Percentiles rank a stretch among this genome's conserved stretches.
phyloP scores from a whole-genome alignment of 1,140 invertebrate genomes.

The Drosophila asahinai region DNA sequence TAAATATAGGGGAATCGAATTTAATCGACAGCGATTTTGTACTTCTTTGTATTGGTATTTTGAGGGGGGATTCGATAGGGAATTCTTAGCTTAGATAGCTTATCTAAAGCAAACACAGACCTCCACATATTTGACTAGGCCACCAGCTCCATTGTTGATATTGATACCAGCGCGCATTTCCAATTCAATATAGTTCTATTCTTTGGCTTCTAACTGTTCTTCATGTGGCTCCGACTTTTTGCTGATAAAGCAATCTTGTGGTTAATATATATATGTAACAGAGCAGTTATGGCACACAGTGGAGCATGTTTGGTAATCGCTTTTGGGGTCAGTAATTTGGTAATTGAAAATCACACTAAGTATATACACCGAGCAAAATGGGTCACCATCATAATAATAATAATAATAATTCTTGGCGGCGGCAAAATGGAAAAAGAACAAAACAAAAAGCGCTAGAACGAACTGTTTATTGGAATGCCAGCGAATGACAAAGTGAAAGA shows the following conservation, averaged over 20 bases:
- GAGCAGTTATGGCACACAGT: conserved; percentile 27
- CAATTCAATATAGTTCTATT: conserved; percentile 34
- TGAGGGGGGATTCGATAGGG: neutral
- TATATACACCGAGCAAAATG: conserved; percentile 49
- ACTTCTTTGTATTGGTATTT: conserved; percentile 36
- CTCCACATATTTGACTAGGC: conserved; percentile 18
- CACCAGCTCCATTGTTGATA: conserved; percentile 38
- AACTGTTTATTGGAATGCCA: conserved; percentile 51
- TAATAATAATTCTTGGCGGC: conserved; percentile 8
- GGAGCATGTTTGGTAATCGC: conserved; percentile 44
- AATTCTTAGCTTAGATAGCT: conserved; percentile 42
- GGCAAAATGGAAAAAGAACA: conserved; percentile 23
- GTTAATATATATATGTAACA: conserved; percentile 12
- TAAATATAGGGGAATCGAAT: conserved; percentile 31
- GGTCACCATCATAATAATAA: conserved; percentile 47
- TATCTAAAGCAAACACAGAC: conserved; percentile 59
- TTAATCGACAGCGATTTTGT: conserved; percentile 9
- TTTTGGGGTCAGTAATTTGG: conserved; percentile 80
- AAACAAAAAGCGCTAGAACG: conserved; percentile 34
- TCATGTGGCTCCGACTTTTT: neutral
- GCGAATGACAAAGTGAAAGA: conserved; percentile 40
- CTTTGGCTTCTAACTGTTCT: conserved; percentile 39
- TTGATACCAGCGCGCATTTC: conserved; percentile 31
- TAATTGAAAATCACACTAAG: conserved; percentile 66
- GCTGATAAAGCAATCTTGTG: conserved; percentile 72